phyloP scores from a whole-genome alignment of 1,140 invertebrate genomes.

The Hestina assimilis region DNA sequence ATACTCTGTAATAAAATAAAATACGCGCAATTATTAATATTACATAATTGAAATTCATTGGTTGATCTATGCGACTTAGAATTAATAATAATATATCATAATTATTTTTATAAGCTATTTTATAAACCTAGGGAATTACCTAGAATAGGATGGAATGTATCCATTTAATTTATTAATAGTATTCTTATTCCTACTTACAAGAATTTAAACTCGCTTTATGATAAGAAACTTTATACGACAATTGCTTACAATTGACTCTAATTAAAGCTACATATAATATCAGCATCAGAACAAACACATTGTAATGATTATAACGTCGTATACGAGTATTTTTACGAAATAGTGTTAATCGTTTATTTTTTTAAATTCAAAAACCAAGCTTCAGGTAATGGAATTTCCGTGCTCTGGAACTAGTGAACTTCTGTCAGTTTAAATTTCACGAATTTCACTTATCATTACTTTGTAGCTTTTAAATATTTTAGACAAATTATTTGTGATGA shows the following conservation, averaged over 20 bases:
- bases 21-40: no score
- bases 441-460: no score
- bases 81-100: no score
- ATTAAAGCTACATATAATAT: not conserved
- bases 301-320: not conserved
- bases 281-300: not conserved
- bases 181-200: not conserved
- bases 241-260: not conserved
- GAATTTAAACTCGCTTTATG: not conserved
- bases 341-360: no score
- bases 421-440: not conserved
- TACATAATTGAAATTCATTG: no score
- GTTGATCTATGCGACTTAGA: no score
- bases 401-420: slow-evolving; percentile 1
- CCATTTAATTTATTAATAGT: not conserved
- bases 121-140: not conserved
- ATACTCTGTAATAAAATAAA: no score
- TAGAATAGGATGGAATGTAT: not conserved
- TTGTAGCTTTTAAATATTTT: no score
- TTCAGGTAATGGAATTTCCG: not conserved
- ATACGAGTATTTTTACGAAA: no score
- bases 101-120: no score
- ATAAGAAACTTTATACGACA: not conserved
- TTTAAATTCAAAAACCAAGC: no score
- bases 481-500: no score